Evolutionary conservation across 1,140 invertebrate genomes (phyloP).

Genomic region (Cecropterus lyciades): DNA sequence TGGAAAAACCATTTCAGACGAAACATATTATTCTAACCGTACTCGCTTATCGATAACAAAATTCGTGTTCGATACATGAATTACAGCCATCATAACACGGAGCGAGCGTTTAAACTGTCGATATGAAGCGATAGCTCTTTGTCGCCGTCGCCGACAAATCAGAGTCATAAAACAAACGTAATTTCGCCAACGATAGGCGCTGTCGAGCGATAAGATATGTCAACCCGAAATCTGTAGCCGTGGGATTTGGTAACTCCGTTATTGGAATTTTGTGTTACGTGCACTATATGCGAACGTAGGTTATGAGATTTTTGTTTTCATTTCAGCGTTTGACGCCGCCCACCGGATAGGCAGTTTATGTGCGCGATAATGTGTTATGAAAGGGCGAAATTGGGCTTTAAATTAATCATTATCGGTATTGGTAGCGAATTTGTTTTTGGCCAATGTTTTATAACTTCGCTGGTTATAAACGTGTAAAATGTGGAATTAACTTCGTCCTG

Average conservation of each 20-base stretch:
- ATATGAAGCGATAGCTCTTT: slow-evolving; percentile 64
- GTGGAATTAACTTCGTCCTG: too few relatives aligned
- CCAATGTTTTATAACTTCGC: not conserved
- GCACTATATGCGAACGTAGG: slow-evolving; percentile 6
- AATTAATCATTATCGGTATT: not conserved
- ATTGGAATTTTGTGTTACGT: slow-evolving; percentile 59
- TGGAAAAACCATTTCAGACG: slow-evolving; percentile 8
- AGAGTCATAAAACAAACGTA: slow-evolving; percentile 82
- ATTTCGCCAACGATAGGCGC: slow-evolving; percentile 72
- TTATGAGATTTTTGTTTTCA: slow-evolving; percentile 31
- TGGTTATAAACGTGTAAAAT: too few relatives aligned
- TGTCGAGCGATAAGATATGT: slow-evolving; percentile 72
- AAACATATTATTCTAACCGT: slow-evolving; percentile 51
- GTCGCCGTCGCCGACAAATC: slow-evolving; percentile 75
- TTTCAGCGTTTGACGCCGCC: slow-evolving; percentile 19
- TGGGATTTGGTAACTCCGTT: slow-evolving; percentile 71
- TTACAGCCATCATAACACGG: slow-evolving; percentile 78
- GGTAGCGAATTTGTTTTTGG: not conserved
- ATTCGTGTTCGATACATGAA: slow-evolving; percentile 80
- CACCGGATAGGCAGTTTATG: slow-evolving; percentile 5
- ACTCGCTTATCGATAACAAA: slow-evolving; percentile 70
- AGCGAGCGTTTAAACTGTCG: slow-evolving; percentile 67
- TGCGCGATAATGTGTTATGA: not conserved
- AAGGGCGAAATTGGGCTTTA: not conserved
- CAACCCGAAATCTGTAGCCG: slow-evolving; percentile 77